Base-by-base conservation (phyloP, 2,888 invertebrate species). In the Luffia ferchaultella region DNA sequence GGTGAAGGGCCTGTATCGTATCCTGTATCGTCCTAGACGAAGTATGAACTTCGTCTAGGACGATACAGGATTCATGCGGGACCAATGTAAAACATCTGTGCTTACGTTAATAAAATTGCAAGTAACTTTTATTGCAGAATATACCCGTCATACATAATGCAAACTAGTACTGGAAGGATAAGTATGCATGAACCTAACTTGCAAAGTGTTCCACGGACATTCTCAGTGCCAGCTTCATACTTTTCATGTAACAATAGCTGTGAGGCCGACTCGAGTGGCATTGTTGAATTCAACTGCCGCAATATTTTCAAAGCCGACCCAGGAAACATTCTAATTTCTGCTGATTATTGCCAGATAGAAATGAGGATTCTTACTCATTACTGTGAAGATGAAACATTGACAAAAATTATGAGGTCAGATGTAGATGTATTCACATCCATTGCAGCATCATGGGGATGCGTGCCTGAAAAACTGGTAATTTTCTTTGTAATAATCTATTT, bases 291-390 rank as follows among this genome's bases (percentile, higher is more conserved):
- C 61, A 90, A 89, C 66, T 89, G 89, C 55, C 86, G 93, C 48
- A 86, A 86, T 58, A 88, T 90, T n/a, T 94, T 95, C 68, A 74
- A 83, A 54, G 87, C 91, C 0, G 62, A 73, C 1, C 62, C 73
- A 40, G 88, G 87, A 0, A 85, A 78, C 55, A 73, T 91, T 45
- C 78, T 98, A 50, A 73, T 99, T 45, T 92, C 97, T 0, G 97
- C 97, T 0, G 98, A 99, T 82, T 99, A 96, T 77, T 96, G 96
- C 61, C 99, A 99, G 74, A 70, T 99, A 54, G 99, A 99, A 77
- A 87, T 99, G 71, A 86, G 99, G 59, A 89, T 99, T 53, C 79
- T 99, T 60, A 94, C 98, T 16, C 97, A 98, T 76, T 88, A 97
- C 54, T 93, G 95, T 7, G 80, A 87, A 55, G 98, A 98, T 75